Evolutionary conservation across 1,140 invertebrate species (phyloP).

Genomic region (Scaptomyza graminum): DNA sequence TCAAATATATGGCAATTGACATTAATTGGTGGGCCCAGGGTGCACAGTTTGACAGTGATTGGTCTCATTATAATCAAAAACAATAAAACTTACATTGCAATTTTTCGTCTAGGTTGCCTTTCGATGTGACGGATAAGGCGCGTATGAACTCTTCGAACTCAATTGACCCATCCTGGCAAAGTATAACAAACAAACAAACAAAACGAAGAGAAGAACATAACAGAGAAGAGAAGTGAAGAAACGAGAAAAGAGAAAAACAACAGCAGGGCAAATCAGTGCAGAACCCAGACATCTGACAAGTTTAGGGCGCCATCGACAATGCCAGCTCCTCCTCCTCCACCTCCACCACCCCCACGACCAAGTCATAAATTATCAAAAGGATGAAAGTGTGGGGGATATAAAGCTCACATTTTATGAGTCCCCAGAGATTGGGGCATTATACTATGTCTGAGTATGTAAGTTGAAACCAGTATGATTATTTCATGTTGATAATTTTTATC

Average conservation of each 20-base stretch:
- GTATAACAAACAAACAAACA: slow-evolving; percentile 26
- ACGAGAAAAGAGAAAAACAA: slow-evolving; percentile 35
- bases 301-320: slow-evolving; percentile 23
- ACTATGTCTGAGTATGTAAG: background rate
- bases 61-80: slow-evolving; percentile 3
- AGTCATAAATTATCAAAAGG: slow-evolving; percentile 68
- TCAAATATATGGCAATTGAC: slow-evolving; percentile 31
- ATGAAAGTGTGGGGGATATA: background rate
- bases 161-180: slow-evolving; percentile 95
- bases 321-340: background rate
- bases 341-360: background rate
- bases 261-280: slow-evolving; percentile 64
- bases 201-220: background rate
- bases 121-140: slow-evolving; percentile 96
- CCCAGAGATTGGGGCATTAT: slow-evolving; percentile 13
- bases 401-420: slow-evolving; percentile 54
- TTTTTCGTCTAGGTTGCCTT: slow-evolving; percentile 98
- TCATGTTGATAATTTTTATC: no score
- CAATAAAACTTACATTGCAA: slow-evolving; percentile 93
- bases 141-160: slow-evolving; percentile 99
- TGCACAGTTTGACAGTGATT: slow-evolving; percentile 12
- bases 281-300: slow-evolving; percentile 64
- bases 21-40: slow-evolving; percentile 26
- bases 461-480: background rate
- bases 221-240: slow-evolving; percentile 10